Evolutionary conservation across 2,888 invertebrate species (phyloP).

Genomic region (Acanthosoma haemorrhoidale): DNA sequence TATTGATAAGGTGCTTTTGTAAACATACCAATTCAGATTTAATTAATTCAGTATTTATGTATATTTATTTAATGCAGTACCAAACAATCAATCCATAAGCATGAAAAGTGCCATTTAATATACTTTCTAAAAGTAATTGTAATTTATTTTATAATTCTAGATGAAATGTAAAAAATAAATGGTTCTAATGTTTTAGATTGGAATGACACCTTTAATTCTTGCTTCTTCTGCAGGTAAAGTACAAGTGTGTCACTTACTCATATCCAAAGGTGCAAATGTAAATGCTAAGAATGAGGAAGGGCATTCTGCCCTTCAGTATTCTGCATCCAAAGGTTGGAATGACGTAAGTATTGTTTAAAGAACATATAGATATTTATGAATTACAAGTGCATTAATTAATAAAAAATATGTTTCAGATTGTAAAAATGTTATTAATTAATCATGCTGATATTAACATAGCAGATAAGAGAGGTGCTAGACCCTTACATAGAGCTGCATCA

Average conservation of each 20-base stretch:
- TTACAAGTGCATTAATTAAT: neutral
- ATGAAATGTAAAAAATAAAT: no score
- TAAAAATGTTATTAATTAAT: slow-evolving; percentile 58
- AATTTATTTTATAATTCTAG: no score
- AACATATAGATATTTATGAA: neutral
- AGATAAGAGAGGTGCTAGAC: slow-evolving; percentile 65
- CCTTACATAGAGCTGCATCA: slow-evolving; percentile 74
- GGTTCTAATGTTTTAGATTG: slow-evolving; percentile 47
- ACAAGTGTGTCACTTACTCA: slow-evolving; percentile 60
- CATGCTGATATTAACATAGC: slow-evolving; percentile 64
- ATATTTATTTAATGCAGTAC: no score
- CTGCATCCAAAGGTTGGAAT: slow-evolving; percentile 75
- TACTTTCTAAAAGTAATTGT: neutral
- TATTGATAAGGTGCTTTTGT: no score
- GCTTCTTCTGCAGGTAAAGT: slow-evolving; percentile 71
- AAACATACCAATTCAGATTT: no score
- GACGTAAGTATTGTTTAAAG: slow-evolving; percentile 50
- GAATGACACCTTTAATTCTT: slow-evolving; percentile 72
- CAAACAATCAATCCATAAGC: neutral
- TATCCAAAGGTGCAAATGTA: slow-evolving; percentile 64
- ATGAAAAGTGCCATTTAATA: no score
- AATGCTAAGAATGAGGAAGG: slow-evolving; percentile 67
- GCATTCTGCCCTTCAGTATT: slow-evolving; percentile 78
- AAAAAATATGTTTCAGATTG: slow-evolving; percentile 53
- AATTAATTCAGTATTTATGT: no score